These are phyloP conservation scores for Smittia aterrima DNA, from an alignment of 2,888 invertebrate species.

Conservation along the genomic window DNA sequence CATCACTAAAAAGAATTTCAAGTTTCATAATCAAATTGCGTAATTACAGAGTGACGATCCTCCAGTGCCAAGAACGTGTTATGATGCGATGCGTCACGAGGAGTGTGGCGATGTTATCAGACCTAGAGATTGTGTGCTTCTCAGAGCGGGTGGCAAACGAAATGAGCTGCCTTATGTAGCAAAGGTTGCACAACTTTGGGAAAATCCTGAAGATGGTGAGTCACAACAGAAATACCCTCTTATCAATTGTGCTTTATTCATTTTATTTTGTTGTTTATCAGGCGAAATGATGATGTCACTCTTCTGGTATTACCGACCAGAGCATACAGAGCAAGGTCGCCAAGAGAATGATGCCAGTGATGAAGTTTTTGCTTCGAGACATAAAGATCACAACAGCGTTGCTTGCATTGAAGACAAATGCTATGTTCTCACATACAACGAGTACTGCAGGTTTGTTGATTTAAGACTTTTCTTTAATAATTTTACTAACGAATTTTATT, in stretches of 20 bases:
- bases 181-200: constrained; percentile 91
- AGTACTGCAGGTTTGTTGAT: constrained; percentile 81
- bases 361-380: constrained; percentile 94
- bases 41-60: constrained; percentile 70
- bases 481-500: constrained; percentile 45
- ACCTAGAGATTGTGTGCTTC: constrained; percentile 86
- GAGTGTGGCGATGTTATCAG: constrained; percentile 78
- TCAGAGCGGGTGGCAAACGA: constrained; percentile 78
- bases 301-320: constrained; percentile 96
- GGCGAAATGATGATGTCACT: constrained; percentile 98
- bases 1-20: constrained; percentile 44
- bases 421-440: constrained; percentile 92
- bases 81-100: constrained; percentile 83
- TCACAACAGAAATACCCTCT: constrained; percentile 37
- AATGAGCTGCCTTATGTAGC: constrained; percentile 93
- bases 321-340: constrained; percentile 90
- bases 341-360: constrained; percentile 76
- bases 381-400: constrained; percentile 92
- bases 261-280: constrained; percentile 51
- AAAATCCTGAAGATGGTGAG: constrained; percentile 88
- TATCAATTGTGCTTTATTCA: constrained; percentile 24
- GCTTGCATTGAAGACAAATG: constrained; percentile 98
- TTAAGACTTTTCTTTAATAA: constrained; percentile 8
- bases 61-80: constrained; percentile 76
- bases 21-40: not conserved